These are phyloP conservation scores for Trichopoda pennipes DNA, from an alignment of 2,888 invertebrate genomes.

Conservation along the genomic window DNA sequence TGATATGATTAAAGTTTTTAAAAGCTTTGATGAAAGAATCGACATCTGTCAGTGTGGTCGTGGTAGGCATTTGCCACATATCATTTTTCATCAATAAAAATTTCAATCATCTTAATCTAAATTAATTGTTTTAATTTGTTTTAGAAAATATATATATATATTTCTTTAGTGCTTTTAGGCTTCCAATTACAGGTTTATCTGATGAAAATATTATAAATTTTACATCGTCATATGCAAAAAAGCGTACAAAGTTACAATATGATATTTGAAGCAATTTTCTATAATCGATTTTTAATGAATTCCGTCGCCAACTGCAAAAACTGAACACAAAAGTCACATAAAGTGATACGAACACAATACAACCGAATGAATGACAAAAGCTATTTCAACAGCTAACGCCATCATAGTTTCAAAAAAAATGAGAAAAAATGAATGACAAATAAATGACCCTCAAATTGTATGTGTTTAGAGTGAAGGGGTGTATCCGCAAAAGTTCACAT, in stretches of 20 bases:
- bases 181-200: no score
- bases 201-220: no score
- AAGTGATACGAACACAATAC: neutral
- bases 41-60: no score
- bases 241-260: neutral
- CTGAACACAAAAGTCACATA: neutral
- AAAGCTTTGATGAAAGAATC: no score
- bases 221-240: no score
- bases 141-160: no score
- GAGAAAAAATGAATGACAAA: slow-evolving; percentile 42
- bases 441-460: slow-evolving; percentile 23
- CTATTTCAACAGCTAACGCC: neutral
- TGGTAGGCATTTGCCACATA: no score
- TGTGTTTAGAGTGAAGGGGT: slow-evolving; percentile 12
- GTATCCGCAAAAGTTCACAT: neutral
- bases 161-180: no score
- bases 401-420: slow-evolving; percentile 32
- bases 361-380: neutral
- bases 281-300: slow-evolving; percentile 46
- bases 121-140: no score
- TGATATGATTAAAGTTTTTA: no score
- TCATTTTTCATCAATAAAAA: no score
- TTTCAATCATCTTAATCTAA: no score
- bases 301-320: slow-evolving; percentile 11
- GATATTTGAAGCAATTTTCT: slow-evolving; percentile 6